Evolutionary conservation across 2,888 invertebrate genomes (phyloP), one percentile per base, ranked within the genome.

Genomic region (Polydrusus tereticollis): DNA sequence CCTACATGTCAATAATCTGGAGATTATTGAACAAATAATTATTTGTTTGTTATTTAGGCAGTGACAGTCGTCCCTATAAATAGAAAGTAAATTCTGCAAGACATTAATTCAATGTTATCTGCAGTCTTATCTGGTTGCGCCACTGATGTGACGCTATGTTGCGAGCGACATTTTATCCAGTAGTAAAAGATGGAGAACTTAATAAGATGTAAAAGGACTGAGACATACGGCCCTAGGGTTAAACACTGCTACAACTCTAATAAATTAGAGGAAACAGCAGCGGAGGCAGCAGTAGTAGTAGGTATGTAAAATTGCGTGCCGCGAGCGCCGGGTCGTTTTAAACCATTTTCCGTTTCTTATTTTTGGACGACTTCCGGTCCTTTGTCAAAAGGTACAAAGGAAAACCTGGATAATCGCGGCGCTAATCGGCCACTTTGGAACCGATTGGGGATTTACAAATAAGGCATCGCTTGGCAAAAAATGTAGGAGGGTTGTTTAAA

Each of bases 261-360:
- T 82, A 82, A 82, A 82, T 82, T 80, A 77, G 74, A 69, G 64
- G 69, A 75, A 79, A 77, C 29, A 57, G 60, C 38, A 16, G 45
- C 45, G 14, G 10, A 2, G 18, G 69, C 52, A 16, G 45, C 45
- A 12, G 20, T 5, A 29, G 63, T 41, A 43, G 78, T 80, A 80
- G 78, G 80, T 80, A 81, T 81, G 81, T 81, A 81, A 81, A 81
- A 80, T 78, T 80, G 80, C 80, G 80, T 79, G 77, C 77, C 77
- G 57, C 59, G 50, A 70, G 77, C 68, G 77, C 75, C 75, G 1
- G 36, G 36, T 80, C 80, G 80, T 81, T 80, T 81, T 76, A 80
- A 77, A 78, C 70, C 75, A 58, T 76, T 73, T 68, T 62, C 57
- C 60, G 36, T 68, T 68, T 68, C 59, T 68, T 68, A 55, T 55